Percentiles rank a stretch among this genome's conserved stretches.
These are phyloP conservation scores for Tetropium fuscum DNA, from an alignment of 2,888 invertebrate species.

Conservation along the genomic window DNA sequence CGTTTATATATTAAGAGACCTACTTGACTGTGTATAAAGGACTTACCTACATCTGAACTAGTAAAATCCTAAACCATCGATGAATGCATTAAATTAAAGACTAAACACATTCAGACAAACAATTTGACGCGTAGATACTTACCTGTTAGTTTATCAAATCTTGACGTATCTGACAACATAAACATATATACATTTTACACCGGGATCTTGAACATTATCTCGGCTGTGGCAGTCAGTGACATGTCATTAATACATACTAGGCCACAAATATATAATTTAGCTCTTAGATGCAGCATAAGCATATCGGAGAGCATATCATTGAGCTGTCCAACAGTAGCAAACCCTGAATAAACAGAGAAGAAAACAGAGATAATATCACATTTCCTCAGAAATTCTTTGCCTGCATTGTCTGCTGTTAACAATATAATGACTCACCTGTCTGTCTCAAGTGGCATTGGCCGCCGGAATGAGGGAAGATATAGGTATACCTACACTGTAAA, in stretches of 20 bases:
- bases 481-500: too few relatives aligned
- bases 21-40: too few relatives aligned
- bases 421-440: constrained; percentile 57
- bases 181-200: constrained; percentile 1
- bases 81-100: too few relatives aligned
- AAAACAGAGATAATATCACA: constrained; percentile 51
- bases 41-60: too few relatives aligned
- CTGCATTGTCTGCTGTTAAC: constrained; percentile 51
- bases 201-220: constrained; percentile 16
- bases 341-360: constrained; percentile 41
- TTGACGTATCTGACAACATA: background rate
- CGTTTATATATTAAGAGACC: too few relatives aligned
- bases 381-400: constrained; percentile 35
- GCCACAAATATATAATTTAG: constrained; percentile 39
- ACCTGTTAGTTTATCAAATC: too few relatives aligned
- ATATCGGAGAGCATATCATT: constrained; percentile 39
- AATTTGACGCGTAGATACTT: too few relatives aligned
- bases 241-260: constrained; percentile 23
- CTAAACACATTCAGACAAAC: too few relatives aligned
- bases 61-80: too few relatives aligned
- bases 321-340: constrained; percentile 47
- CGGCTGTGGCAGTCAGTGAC: constrained; percentile 10
- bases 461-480: too few relatives aligned
- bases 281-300: constrained; percentile 27
- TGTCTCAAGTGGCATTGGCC: constrained; percentile 58